Conservation (phyloP, 2,113 vertebrate species). For the Actenoides lindsayi region DNA sequence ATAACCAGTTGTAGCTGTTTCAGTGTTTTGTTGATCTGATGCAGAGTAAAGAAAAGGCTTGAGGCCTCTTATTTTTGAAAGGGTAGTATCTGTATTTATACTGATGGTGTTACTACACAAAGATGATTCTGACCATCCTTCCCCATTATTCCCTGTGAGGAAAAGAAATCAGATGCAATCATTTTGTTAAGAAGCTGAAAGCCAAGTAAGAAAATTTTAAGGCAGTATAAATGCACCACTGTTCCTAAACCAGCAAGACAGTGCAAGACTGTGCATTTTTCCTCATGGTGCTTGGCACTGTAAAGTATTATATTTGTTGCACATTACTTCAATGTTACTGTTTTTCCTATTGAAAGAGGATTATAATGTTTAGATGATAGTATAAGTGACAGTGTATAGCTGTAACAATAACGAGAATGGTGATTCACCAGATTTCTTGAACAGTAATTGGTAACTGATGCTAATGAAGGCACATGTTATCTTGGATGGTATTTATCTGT, state of each 20-base stretch:
- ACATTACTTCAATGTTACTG: not conserved
- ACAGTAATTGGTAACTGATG: not conserved
- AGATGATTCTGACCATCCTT: not conserved
- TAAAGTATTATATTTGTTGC: not conserved
- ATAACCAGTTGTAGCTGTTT: not conserved
- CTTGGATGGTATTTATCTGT: not conserved
- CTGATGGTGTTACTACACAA: not conserved
- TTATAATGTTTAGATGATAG: not conserved
- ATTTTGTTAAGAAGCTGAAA: constrained; percentile 8
- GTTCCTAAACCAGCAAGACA: not conserved
- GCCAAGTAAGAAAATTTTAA: not conserved
- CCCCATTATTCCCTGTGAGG: not conserved
- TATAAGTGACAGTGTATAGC: not conserved
- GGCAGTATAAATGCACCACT: not conserved
- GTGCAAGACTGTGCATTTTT: not conserved
- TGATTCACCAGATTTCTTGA: not conserved
- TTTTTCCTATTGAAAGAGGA: not conserved
- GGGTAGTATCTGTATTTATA: not conserved
- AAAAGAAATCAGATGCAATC: not conserved
- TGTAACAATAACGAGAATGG: not conserved
- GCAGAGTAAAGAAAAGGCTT: not conserved
- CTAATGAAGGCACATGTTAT: not conserved
- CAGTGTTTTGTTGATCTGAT: not conserved
- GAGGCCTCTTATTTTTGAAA: not conserved
- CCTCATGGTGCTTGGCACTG: not conserved